Percentiles rank a stretch among this genome's conserved stretches.
Conservation (phyloP, 2,888 invertebrate species). For the Malacosoma neustria region DNA sequence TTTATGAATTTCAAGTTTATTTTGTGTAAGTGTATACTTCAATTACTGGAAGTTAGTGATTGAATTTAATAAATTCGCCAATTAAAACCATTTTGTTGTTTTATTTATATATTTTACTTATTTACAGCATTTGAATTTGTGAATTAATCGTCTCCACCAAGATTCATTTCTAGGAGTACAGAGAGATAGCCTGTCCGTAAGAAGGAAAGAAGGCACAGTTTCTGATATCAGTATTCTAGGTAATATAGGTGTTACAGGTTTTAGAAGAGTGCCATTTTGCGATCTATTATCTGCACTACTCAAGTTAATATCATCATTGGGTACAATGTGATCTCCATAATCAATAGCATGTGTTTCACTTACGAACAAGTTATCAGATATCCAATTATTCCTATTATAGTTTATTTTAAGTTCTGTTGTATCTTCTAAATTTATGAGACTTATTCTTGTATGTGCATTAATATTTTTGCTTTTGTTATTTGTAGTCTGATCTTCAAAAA, state of each 20-base stretch:
- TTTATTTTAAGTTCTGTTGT: conserved; percentile 29
- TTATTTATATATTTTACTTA: conserved; percentile 32
- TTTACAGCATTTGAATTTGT: conserved; percentile 45
- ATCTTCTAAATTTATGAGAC: conserved; percentile 6
- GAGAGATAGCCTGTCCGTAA: conserved; percentile 28
- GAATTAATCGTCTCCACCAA: conserved; percentile 35
- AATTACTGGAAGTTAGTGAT: conserved; percentile 68
- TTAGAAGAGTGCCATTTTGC: too few relatives aligned
- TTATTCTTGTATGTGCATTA: too few relatives aligned
- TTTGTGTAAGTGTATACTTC: conserved; percentile 62
- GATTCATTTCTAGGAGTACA: conserved; percentile 21
- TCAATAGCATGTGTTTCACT: conserved; percentile 16
- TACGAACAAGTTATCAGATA: conserved; percentile 16
- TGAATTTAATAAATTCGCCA: conserved; percentile 74
- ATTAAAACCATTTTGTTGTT: conserved; percentile 36
- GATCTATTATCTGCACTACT: too few relatives aligned
- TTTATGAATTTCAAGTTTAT: conserved; percentile 48
- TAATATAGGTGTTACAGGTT: too few relatives aligned
- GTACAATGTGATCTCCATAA: conserved; percentile 8
- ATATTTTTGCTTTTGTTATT: too few relatives aligned
- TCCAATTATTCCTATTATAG: conserved; percentile 28
- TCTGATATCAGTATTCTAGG: conserved; percentile 28
- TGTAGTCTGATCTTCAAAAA: too few relatives aligned
- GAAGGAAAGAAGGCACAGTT: conserved; percentile 26
- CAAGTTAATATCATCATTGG: conserved; percentile 7